These are phyloP conservation scores for Clanis bilineata DNA, from an alignment of 2,888 invertebrate species.

Conservation along the genomic window DNA sequence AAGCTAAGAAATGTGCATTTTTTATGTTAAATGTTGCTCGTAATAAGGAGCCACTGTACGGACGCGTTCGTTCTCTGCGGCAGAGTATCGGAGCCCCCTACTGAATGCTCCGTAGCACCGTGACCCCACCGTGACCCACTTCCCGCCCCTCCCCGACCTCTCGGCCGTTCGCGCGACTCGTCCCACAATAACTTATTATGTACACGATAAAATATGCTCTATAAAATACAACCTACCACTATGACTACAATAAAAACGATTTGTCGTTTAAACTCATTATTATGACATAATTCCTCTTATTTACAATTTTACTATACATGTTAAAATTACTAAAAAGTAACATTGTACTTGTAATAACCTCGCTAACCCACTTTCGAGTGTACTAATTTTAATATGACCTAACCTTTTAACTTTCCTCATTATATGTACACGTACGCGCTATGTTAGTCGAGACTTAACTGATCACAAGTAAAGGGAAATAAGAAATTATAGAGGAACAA, in stretches of 20 bases:
- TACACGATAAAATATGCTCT: constrained; percentile 69
- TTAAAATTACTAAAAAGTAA: constrained; percentile 77
- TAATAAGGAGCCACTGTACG: not conserved
- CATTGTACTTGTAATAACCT: constrained; percentile 76
- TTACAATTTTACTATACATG: constrained; percentile 77
- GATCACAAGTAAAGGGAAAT: constrained; percentile 71
- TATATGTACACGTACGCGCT: constrained; percentile 69
- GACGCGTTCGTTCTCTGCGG: not conserved
- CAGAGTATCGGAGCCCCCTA: not conserved
- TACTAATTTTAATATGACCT: constrained; percentile 62
- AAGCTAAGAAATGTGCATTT: constrained; percentile 72
- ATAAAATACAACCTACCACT: constrained; percentile 73
- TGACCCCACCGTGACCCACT: constrained; percentile 15
- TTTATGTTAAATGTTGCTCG: constrained; percentile 11
- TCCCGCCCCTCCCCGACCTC: constrained; percentile 16
- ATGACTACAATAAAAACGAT: constrained; percentile 80
- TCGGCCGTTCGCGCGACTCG: not conserved
- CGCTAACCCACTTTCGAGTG: constrained; percentile 71
- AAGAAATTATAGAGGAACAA: constrained; percentile 77
- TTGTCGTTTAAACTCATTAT: constrained; percentile 79
- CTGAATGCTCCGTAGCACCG: constrained; percentile 5
- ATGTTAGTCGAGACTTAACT: constrained; percentile 77
- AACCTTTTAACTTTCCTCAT: constrained; percentile 50
- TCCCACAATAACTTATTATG: constrained; percentile 60
- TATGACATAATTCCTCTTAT: constrained; percentile 82